phyloP scores from a whole-genome alignment of 2,888 invertebrate genomes.

The Dascillus cervinus region DNA sequence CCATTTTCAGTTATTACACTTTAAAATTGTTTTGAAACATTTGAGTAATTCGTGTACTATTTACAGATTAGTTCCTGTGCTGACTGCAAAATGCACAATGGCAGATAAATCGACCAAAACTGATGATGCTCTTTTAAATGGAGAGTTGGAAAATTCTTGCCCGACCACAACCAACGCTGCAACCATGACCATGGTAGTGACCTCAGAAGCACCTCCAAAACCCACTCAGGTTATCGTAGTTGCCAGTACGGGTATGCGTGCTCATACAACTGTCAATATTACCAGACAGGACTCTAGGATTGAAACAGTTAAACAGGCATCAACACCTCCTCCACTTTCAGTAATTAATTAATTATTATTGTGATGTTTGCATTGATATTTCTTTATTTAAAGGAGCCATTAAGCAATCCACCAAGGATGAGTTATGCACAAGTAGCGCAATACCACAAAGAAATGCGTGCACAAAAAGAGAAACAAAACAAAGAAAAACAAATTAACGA shows the following conservation, averaged over 20 bases:
- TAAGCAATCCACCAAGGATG: constrained; percentile 41
- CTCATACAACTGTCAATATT: constrained; percentile 14
- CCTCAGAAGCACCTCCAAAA: constrained; percentile 31
- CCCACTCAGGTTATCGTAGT: constrained; percentile 23
- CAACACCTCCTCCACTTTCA: constrained; percentile 25
- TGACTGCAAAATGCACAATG: constrained; percentile 44
- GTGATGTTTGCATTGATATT: not conserved
- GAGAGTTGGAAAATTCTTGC: constrained; percentile 30
- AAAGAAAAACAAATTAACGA: constrained; percentile 25
- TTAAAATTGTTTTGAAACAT: too few species aligned
- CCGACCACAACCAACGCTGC: constrained; percentile 47
- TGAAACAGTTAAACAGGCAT: constrained; percentile 20
- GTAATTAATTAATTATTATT: constrained; percentile 16
- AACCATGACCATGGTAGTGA: constrained; percentile 46
- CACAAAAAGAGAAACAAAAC: constrained; percentile 29
- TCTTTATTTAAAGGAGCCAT: constrained; percentile 15
- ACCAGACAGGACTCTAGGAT: constrained; percentile 16
- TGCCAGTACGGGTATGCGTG: constrained; percentile 27
- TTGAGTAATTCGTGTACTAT: constrained; percentile 8
- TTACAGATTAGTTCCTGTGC: constrained; percentile 37
- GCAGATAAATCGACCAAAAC: constrained; percentile 67
- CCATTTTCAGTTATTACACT: too few species aligned
- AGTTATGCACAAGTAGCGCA: constrained; percentile 63
- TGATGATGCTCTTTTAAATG: constrained; percentile 43
- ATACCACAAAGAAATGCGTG: constrained; percentile 48